Percentiles rank a stretch among this genome's conserved stretches.
These are phyloP conservation scores for Rhyzopertha dominica DNA, from an alignment of 1,140 invertebrate genomes.

Conservation along the genomic window DNA sequence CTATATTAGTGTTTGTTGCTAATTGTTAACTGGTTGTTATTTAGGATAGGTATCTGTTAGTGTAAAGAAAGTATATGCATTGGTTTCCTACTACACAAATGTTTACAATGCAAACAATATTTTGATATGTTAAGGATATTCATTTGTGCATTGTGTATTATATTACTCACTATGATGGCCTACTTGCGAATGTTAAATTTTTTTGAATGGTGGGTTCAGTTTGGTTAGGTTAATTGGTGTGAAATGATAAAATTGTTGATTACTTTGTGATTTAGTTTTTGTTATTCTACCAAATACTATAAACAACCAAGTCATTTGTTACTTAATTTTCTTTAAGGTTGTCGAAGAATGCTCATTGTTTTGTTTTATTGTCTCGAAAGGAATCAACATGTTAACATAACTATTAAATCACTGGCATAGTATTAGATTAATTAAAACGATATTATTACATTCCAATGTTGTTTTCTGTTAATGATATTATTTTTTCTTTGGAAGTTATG, in stretches of 20 bases:
- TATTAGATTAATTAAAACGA: no score
- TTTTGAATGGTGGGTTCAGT: no score
- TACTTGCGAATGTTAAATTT: no score
- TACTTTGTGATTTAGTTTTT: no score
- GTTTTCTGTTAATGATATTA: slow-evolving; percentile 10
- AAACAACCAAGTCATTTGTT: no score
- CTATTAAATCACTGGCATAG: no score
- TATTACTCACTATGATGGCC: slow-evolving; percentile 5
- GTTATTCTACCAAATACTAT: no score
- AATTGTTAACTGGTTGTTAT: slow-evolving; percentile 23
- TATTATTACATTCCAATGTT: slow-evolving; percentile 14
- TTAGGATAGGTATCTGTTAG: no score
- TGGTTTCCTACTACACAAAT: background rate
- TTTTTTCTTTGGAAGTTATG: slow-evolving; percentile 16
- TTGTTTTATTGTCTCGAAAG: background rate
- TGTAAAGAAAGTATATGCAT: no score
- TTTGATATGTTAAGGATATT: background rate
- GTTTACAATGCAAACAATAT: background rate
- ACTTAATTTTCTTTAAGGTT: no score
- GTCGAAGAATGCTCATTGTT: slow-evolving; percentile 2
- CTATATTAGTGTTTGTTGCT: slow-evolving; percentile 24
- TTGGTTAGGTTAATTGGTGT: no score
- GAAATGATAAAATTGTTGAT: no score
- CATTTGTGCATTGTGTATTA: slow-evolving; percentile 2
- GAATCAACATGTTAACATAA: background rate